A percentile compares a stretch with the other conserved stretches of the same genome.
Evolutionary conservation across 2,113 vertebrate species (phyloP).

Genomic region (Anas platyrhynchos): DNA sequence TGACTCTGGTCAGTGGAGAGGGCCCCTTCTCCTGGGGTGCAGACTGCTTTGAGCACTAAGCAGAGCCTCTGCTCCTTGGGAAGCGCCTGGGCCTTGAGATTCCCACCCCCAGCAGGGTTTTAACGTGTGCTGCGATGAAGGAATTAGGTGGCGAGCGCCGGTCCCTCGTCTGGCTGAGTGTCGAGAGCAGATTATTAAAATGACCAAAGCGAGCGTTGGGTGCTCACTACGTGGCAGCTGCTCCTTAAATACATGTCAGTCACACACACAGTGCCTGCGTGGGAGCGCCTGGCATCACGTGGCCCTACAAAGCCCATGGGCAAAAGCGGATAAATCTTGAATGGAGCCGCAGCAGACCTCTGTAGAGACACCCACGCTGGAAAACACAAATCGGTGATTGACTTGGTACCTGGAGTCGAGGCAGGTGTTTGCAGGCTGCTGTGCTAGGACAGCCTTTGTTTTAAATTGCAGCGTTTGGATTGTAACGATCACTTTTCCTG

Average conservation of each 20-base stretch:
- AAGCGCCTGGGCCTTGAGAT: not conserved
- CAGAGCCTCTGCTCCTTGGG: rapidly evolving
- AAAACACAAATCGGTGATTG: conserved; percentile 32
- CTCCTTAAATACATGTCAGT: not conserved
- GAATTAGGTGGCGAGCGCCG: not conserved
- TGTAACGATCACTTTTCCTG: not conserved
- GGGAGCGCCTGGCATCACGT: conserved; percentile 16
- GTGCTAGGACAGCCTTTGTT: not conserved
- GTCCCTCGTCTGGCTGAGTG: not conserved
- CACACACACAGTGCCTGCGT: not conserved
- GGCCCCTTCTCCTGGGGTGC: rapidly evolving
- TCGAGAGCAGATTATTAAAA: not conserved
- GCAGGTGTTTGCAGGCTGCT: not conserved
- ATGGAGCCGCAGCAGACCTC: conserved; percentile 55
- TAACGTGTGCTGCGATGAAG: rapidly evolving
- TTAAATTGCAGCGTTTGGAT: not conserved
- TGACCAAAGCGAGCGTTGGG: not conserved
- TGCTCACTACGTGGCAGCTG: not conserved
- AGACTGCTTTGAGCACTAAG: not conserved
- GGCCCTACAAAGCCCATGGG: conserved; percentile 30
- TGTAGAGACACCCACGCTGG: conserved; percentile 57
- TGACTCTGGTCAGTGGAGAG: rapidly evolving
- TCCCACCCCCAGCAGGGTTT: rapidly evolving
- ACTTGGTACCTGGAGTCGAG: conserved; percentile 17
- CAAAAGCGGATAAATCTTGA: conserved; percentile 59